phyloP scores from a whole-genome alignment of 2,113 vertebrate species.

The Acrocephalus kingi region DNA sequence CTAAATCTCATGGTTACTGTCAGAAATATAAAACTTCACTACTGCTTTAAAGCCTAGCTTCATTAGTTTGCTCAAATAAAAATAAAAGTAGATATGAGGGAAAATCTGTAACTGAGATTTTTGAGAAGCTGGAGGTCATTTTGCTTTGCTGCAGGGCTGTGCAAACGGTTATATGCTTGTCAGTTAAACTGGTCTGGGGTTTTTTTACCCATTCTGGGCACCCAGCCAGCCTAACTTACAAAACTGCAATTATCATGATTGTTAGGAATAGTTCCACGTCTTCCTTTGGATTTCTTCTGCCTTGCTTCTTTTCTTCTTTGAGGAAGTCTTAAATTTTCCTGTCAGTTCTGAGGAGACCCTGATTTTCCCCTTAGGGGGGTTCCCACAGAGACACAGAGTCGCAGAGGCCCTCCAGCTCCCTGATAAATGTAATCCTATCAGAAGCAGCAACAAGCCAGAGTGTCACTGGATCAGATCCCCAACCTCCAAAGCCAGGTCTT shows the following conservation, averaged over 20 bases:
- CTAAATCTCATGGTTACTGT: neutral
- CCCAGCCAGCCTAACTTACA: conserved; percentile 31
- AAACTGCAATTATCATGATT: conserved; percentile 41
- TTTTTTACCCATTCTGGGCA: conserved; percentile 45
- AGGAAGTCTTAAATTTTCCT: conserved; percentile 51
- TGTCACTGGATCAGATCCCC: neutral
- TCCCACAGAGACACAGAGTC: neutral
- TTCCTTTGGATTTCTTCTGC: conserved; percentile 5
- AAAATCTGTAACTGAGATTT: neutral
- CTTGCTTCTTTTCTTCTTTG: conserved; percentile 15
- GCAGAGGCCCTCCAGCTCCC: neutral
- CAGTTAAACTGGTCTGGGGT: neutral
- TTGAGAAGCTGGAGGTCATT: neutral
- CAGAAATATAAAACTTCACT: neutral
- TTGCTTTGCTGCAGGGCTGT: neutral
- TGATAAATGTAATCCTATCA: neutral
- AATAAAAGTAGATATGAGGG: neutral
- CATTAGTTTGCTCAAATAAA: neutral
- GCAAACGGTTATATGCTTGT: neutral
- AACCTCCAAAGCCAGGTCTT: neutral
- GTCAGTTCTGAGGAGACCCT: conserved; percentile 23
- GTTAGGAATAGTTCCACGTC: conserved; percentile 5
- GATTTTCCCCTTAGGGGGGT: neutral
- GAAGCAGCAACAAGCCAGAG: neutral
- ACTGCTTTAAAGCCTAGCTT: neutral